Evolutionary conservation across 2,797 vertebrate species (phyloP).

Genomic region (Acipenser oxyrinchus): DNA sequence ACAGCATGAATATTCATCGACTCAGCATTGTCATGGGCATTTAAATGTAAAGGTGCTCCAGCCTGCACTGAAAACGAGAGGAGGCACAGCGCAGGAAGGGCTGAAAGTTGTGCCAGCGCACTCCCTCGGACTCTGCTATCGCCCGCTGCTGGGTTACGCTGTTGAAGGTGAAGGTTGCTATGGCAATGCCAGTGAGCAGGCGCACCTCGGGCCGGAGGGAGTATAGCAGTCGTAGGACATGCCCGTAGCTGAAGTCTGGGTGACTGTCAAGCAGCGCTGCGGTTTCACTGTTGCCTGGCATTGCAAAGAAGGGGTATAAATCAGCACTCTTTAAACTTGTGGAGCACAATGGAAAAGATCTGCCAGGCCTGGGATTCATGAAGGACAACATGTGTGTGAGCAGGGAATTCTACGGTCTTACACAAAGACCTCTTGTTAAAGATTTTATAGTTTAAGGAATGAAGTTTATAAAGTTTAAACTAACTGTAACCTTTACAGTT

Average conservation of each 20-base stretch:
- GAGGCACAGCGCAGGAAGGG: conserved; percentile 7
- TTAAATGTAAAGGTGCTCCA: no score
- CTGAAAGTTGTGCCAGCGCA: conserved; percentile 16
- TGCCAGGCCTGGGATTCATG: neutral
- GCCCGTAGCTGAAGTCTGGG: conserved; percentile 3
- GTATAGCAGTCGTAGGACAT: conserved; percentile 7
- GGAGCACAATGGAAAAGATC: neutral
- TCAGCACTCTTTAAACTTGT: neutral
- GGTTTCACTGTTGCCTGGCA: conserved; percentile 8
- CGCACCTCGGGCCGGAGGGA: conserved; percentile 6
- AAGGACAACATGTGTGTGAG: neutral
- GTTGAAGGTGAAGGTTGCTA: conserved; percentile 22
- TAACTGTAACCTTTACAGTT: no score
- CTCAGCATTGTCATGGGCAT: no score
- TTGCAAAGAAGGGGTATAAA: no score
- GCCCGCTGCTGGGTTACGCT: conserved; percentile 12
- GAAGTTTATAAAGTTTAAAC: no score
- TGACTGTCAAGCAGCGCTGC: conserved; percentile 5
- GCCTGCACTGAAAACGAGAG: no score
- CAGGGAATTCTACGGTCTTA: no score
- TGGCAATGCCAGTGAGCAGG: conserved; percentile 5
- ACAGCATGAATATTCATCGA: no score
- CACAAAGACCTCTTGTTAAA: no score
- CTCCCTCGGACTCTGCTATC: conserved; percentile 10
- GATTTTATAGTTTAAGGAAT: no score